Base-by-base conservation (phyloP, 2,797 vertebrate genomes). In the Pipistrellus pipistrellus region DNA sequence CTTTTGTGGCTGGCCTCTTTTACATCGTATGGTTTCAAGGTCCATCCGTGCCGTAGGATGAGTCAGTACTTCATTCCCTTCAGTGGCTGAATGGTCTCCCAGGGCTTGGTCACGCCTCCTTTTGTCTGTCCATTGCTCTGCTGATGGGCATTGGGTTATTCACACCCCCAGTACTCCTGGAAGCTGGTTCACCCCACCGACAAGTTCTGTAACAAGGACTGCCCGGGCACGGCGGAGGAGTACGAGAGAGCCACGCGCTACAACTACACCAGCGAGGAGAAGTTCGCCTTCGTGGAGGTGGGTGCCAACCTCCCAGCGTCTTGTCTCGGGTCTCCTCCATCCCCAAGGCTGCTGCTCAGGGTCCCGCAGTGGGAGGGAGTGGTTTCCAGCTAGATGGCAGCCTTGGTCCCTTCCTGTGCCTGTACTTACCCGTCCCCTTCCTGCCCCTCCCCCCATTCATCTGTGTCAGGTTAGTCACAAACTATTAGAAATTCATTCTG, bases 151-250 rank as follows among this genome's bases (percentile, higher is more conserved):
- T 6, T 64, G 84, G 66, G 20, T 91, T 94, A 23, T 82, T 44
- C 93, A 90, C 91, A 35, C 91, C 35, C 71, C 88, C 92, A 99
- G 99, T 99, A 99, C 94, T 99, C 99, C 2, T 99, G 99, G 99
- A 99, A 99, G 98, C 98, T 99, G 94, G 99, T 99, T 84, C 99
- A 99, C 97, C 99, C 99, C 76, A 99, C 99, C 0, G 99, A 99
- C 98, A 99, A 99, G 91, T 99, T 99, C 98, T 99, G 99, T 97
- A 99, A 99, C 97, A 99, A 99, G 96, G 99, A 99, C 97, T 99
- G 99, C 93, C 99, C 99, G 0, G 99, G 99, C 87, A 99, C 99
- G 0, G 99, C 99, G 0, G 99, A 99, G 96, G 99, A 99, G 91
- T 99, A 99, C 0, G 99, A 99, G 94, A 98, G 99, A 23, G 99